A percentile compares a stretch with the other conserved stretches of the same genome.
phyloP scores from a whole-genome alignment of 2,888 invertebrate genomes.

The Choreutis nemorana region DNA sequence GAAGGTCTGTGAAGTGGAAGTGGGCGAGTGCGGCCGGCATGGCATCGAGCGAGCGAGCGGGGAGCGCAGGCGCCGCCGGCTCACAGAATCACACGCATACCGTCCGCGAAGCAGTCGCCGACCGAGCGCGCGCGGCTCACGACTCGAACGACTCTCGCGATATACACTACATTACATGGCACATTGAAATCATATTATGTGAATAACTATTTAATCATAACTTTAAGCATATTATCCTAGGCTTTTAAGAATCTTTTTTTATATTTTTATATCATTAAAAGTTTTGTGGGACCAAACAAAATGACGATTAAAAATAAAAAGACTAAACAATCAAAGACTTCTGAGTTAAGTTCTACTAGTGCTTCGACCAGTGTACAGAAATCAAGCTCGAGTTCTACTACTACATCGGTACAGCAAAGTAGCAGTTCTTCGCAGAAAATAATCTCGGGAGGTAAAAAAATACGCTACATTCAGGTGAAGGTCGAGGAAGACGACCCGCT shows the following conservation, averaged over 20 bases:
- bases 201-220: constrained; percentile 40
- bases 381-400: constrained; percentile 42
- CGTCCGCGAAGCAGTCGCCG: constrained; percentile 56
- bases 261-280: constrained; percentile 20
- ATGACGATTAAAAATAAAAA: constrained; percentile 67
- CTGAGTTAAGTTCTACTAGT: constrained; percentile 46
- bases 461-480: constrained; percentile 60
- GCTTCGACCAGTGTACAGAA: constrained; percentile 57
- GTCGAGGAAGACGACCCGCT: constrained; percentile 63
- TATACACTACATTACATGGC: constrained; percentile 40
- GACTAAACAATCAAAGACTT: constrained; percentile 54
- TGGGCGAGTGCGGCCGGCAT: constrained; percentile 20
- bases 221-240: too few species aligned
- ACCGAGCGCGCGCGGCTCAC: constrained; percentile 53
- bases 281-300: too few species aligned
- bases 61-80: constrained; percentile 23
- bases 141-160: constrained; percentile 62
- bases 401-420: constrained; percentile 46
- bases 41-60: constrained; percentile 13
- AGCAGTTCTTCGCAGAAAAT: constrained; percentile 51
- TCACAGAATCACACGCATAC: constrained; percentile 22
- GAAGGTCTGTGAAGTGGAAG: constrained; percentile 45
- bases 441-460: constrained; percentile 55
- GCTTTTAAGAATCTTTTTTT: constrained; percentile 46
- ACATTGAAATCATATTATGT: constrained; percentile 21